Evolutionary conservation across 2,888 invertebrate species (phyloP).

Genomic region (Philopedon plagiatum): DNA sequence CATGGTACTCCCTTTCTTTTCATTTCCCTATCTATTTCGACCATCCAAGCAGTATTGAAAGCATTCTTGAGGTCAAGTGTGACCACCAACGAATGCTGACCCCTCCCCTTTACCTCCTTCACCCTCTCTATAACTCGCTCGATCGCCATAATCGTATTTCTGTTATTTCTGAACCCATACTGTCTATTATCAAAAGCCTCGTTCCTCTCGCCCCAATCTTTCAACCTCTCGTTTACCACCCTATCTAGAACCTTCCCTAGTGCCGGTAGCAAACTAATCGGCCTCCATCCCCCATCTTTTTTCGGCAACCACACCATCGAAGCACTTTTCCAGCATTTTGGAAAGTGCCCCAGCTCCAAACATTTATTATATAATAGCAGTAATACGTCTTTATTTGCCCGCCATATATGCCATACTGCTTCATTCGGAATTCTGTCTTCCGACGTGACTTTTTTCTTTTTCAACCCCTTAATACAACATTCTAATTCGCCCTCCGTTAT

Average conservation of each 20-base stretch:
- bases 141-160: slow-evolving; percentile 56
- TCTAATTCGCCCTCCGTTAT: not conserved
- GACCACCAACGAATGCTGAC: slow-evolving; percentile 42
- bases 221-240: slow-evolving; percentile 54
- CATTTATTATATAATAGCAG: slow-evolving; percentile 24
- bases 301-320: slow-evolving; percentile 54
- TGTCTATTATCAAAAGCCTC: slow-evolving; percentile 48
- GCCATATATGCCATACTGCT: not conserved
- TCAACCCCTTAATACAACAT: not conserved
- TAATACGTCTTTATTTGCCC: not conserved
- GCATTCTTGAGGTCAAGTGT: slow-evolving; percentile 47
- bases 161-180: slow-evolving; percentile 55
- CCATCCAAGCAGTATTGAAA: slow-evolving; percentile 36
- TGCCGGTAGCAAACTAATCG: slow-evolving; percentile 56
- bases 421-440: slow-evolving; percentile 39
- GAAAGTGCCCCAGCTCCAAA: slow-evolving; percentile 48
- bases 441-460: slow-evolving; percentile 20
- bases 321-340: slow-evolving; percentile 53
- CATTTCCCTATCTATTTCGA: slow-evolving; percentile 23
- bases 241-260: slow-evolving; percentile 58
- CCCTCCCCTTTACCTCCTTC: not conserved
- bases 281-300: slow-evolving; percentile 51
- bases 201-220: slow-evolving; percentile 46
- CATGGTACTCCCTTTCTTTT: slow-evolving; percentile 18
- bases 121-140: slow-evolving; percentile 26